Conservation (phyloP, 1,140 invertebrate species). For the Ruditapes philippinarum region DNA sequence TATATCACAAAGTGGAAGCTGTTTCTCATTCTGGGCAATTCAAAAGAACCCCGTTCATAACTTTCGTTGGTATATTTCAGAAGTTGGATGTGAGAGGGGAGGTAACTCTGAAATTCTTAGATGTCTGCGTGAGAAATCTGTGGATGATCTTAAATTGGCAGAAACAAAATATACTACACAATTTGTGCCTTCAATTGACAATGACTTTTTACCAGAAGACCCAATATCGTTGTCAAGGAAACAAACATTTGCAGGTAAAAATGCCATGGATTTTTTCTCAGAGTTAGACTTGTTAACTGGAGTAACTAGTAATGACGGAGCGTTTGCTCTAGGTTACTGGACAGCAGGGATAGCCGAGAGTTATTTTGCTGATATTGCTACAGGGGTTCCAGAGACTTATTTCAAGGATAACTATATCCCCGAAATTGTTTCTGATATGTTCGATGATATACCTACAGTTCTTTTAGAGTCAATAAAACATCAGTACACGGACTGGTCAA, state of each 20-base stretch:
- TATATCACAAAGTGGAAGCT: slow-evolving; percentile 71
- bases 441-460: not conserved
- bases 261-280: slow-evolving; percentile 31
- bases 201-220: slow-evolving; percentile 36
- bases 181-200: slow-evolving; percentile 35
- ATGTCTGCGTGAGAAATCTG: slow-evolving; percentile 25
- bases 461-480: not conserved
- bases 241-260: not conserved
- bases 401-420: slow-evolving; percentile 12
- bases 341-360: not conserved
- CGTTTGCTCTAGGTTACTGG: slow-evolving; percentile 6
- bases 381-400: not conserved
- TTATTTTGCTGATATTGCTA: not conserved
- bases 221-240: not conserved
- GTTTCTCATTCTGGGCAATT: slow-evolving; percentile 41
- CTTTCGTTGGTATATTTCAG: not conserved
- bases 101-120: not conserved
- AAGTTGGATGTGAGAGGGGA: not conserved
- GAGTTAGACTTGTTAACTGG: slow-evolving; percentile 54
- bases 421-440: slow-evolving; percentile 2
- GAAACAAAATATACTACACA: not conserved
- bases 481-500: slow-evolving; percentile 59
- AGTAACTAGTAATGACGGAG: slow-evolving; percentile 47
- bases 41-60: not conserved
- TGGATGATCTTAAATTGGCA: not conserved